Evolutionary conservation across 2,113 vertebrate species (phyloP).

Genomic region (Limanda limanda): DNA sequence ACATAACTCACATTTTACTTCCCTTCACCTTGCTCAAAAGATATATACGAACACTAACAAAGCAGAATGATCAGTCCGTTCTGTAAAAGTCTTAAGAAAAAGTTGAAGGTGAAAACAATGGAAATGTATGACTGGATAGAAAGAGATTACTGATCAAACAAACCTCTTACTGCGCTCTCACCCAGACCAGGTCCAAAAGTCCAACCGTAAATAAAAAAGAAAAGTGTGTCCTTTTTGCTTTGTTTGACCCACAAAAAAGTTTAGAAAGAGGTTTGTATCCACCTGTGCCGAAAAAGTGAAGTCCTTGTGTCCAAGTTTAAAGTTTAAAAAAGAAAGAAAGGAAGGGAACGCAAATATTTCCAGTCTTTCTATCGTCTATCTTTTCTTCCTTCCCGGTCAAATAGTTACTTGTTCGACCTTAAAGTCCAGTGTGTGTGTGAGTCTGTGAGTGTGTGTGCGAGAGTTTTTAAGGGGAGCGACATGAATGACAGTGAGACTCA

Average conservation of each 20-base stretch:
- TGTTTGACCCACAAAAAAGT: conserved; percentile 14
- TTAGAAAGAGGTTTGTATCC: conserved; percentile 58
- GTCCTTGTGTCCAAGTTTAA: conserved; percentile 46
- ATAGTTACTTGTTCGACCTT: conserved; percentile 58
- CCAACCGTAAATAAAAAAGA: conserved; percentile 49
- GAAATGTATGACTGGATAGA: conserved; percentile 24
- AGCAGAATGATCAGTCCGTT: not conserved
- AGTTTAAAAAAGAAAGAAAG: conserved; percentile 1
- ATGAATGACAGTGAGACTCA: conserved; percentile 46
- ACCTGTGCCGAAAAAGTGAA: conserved; percentile 41
- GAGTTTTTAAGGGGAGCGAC: conserved; percentile 42
- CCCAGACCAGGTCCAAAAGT: conserved; percentile 74
- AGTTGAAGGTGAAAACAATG: conserved; percentile 45
- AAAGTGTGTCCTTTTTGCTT: conserved; percentile 50
- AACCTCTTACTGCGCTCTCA: conserved; percentile 74
- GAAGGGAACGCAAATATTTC: conserved; percentile 1
- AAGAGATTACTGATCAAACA: conserved; percentile 74
- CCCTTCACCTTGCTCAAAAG: not conserved
- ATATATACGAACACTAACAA: not conserved
- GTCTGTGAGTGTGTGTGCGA: not conserved
- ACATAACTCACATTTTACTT: not conserved
- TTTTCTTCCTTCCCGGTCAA: conserved; percentile 50
- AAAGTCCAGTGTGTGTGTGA: conserved; percentile 26
- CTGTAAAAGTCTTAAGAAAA: not conserved
- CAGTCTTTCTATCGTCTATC: conserved; percentile 22